These are phyloP conservation scores for Macaca nemestrina DNA, from an alignment of 2,113 vertebrate species.

Conservation along the genomic window DNA sequence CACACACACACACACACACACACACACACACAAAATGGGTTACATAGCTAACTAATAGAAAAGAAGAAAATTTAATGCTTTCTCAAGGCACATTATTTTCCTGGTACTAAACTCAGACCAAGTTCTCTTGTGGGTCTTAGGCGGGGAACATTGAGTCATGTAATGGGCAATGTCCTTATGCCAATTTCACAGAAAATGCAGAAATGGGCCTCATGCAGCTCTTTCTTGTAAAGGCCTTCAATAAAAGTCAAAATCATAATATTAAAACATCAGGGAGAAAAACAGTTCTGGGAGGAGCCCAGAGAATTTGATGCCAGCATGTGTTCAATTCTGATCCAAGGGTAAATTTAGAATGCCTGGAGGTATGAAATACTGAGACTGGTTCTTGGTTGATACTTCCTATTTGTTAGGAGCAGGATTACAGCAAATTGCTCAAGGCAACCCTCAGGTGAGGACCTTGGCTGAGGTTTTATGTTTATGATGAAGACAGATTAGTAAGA, in stretches of 20 bases:
- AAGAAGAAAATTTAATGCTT: conserved; percentile 47
- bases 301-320: background rate
- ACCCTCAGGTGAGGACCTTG: background rate
- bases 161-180: conserved; percentile 57
- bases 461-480: background rate
- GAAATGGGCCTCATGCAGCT: conserved; percentile 40
- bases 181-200: conserved; percentile 54
- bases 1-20: too few species aligned
- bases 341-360: background rate
- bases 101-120: conserved; percentile 29
- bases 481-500: background rate
- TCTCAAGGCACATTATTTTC: conserved; percentile 37
- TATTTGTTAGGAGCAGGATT: background rate
- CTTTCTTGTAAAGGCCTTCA: conserved; percentile 43
- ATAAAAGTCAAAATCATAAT: conserved; percentile 22
- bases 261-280: conserved; percentile 40
- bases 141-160: conserved; percentile 59
- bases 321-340: background rate
- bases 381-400: background rate
- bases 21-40: background rate
- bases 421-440: background rate
- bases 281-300: background rate
- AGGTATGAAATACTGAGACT: background rate
- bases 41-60: conserved; percentile 44
- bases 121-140: conserved; percentile 52